Percentiles rank a stretch among this genome's conserved stretches.
phyloP scores from a whole-genome alignment of 2,113 vertebrate genomes.

The Anguilla rostrata region DNA sequence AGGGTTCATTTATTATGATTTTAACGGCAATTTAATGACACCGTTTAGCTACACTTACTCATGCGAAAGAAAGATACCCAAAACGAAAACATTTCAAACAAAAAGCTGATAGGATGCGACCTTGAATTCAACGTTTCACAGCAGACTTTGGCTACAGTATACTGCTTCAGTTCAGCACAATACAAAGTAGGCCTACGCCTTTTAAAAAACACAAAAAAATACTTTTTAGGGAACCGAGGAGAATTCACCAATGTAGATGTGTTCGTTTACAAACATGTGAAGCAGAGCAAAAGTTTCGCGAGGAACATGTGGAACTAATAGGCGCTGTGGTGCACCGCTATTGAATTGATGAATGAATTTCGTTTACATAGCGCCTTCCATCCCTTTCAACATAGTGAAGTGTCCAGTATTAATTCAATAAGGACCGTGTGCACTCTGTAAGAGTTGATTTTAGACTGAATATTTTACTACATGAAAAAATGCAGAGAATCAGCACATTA shows the following conservation, averaged over 20 bases:
- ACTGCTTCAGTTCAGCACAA: no score
- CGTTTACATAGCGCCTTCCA: background rate
- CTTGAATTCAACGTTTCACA: background rate
- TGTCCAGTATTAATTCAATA: no score
- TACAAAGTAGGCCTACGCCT: no score
- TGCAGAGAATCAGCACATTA: no score
- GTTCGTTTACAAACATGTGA: background rate
- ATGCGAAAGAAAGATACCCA: background rate
- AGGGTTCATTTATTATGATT: conserved; percentile 8
- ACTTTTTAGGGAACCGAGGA: background rate
- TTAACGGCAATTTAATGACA: conserved; percentile 19
- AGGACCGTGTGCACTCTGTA: no score
- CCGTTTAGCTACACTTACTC: background rate
- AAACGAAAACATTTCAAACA: background rate
- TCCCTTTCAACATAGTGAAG: background rate
- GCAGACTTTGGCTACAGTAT: no score
- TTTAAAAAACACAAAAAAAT: no score
- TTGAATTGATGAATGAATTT: background rate
- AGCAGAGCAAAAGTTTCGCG: background rate
- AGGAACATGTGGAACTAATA: background rate
- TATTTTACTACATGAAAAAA: no score
- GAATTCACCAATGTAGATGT: background rate
- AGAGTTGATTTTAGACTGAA: no score
- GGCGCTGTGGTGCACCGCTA: background rate
- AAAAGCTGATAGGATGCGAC: background rate